Evolutionary conservation across 2,113 vertebrate genomes (phyloP), one percentile per base, ranked within the genome.

Genomic region (Lycaon pictus): DNA sequence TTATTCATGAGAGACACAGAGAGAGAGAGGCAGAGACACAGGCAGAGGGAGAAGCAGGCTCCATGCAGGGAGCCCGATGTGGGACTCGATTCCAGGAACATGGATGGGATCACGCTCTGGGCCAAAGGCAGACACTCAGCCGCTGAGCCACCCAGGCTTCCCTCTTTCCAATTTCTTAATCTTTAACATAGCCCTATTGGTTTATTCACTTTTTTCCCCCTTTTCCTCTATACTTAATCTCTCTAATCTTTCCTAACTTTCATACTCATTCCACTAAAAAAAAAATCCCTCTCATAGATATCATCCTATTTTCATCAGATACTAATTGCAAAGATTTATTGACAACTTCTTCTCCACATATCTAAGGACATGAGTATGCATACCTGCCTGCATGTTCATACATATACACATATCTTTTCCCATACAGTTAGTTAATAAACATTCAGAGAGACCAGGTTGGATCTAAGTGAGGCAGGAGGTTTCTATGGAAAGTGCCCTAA

Each of bases 251-350:
- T 80, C 8, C 71, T 74, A 88, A 77, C 69, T 93, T 94, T 56
- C 43, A 48, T 69, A 12, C 15, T 56, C 17, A 74, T 93, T 77
- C 25, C 65, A 37, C 43, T 95, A 32, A 53, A 83, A 63, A 48
- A 43, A 55, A 22, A 82, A 67, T 67, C 12, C 11, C 16, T 90
- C 16, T 29, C 51, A 16, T 60, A 60, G 67, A 60, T 88, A 90
- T 76, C 19, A 80, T 63, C 20, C 29, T 56, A 9, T 94, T 95
- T 93, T 93, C 51, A 74, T 37, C 13, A 91, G 20, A 20, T 55
- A 51, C 71, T 96, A 72, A 72, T 90, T 92, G 35, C 20, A 88
- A 63, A 95, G 32, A 53, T 85, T 84, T 96, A 35, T 43, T 74
- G 56, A 92, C n/a, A 71, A 1, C 23, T 63, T 32, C 1, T 51